A percentile compares a stretch with the other conserved stretches of the same genome.
phyloP scores from a whole-genome alignment of 2,888 invertebrate species.

The Isotomurus palustris region DNA sequence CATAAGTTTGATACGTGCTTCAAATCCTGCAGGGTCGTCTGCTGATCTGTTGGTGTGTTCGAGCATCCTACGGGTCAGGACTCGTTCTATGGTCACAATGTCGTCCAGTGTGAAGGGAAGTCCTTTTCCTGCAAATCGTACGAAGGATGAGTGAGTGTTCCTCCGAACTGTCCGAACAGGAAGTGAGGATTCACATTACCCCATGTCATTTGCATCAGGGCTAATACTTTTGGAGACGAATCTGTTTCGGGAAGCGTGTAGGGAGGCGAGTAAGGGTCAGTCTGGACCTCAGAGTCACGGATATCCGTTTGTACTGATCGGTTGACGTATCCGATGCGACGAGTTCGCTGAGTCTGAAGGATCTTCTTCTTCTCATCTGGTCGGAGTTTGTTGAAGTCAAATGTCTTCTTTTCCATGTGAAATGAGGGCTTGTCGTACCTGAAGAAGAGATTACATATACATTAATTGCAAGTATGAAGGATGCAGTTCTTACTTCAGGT shows the following conservation, averaged over 20 bases:
- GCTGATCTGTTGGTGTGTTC: slow-evolving; percentile 59
- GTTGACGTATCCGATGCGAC: slow-evolving; percentile 47
- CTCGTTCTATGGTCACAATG: slow-evolving; percentile 63
- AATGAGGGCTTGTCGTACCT: neutral
- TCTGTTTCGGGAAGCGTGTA: slow-evolving; percentile 52
- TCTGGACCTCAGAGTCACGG: slow-evolving; percentile 72
- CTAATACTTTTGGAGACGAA: slow-evolving; percentile 62
- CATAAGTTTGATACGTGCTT: slow-evolving; percentile 62
- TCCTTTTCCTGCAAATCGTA: slow-evolving; percentile 52
- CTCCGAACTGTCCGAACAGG: no score
- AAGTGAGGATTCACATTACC: slow-evolving; percentile 54
- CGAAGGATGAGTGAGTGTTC: no score
- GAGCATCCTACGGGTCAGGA: slow-evolving; percentile 63
- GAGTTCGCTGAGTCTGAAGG: slow-evolving; percentile 7
- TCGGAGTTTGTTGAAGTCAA: slow-evolving; percentile 7
- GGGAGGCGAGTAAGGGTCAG: slow-evolving; percentile 69
- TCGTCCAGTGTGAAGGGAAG: slow-evolving; percentile 61
- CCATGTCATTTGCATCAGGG: slow-evolving; percentile 61
- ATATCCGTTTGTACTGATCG: slow-evolving; percentile 63
- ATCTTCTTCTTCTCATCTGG: slow-evolving; percentile 17
- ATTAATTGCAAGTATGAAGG: no score
- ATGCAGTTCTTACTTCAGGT: no score
- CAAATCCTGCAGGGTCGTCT: slow-evolving; percentile 56
- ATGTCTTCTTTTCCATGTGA: neutral
- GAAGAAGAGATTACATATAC: no score